These are phyloP conservation scores for Drosophila fulvimacula DNA, from an alignment of 2,888 invertebrate genomes.

Conservation along the genomic window DNA sequence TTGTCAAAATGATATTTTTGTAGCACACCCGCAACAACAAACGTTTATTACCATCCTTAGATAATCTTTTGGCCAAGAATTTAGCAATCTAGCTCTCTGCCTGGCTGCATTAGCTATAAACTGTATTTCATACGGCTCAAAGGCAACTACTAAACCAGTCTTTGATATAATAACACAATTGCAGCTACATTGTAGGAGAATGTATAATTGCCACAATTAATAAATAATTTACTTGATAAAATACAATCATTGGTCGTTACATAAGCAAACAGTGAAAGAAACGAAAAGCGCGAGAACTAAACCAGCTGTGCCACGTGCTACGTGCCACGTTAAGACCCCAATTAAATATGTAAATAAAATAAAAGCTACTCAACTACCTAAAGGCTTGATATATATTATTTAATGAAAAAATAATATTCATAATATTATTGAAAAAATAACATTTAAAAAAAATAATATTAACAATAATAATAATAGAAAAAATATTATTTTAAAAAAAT, in stretches of 20 bases:
- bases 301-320: conserved; percentile 44
- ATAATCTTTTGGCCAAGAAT: conserved; percentile 54
- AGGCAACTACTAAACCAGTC: conserved; percentile 10
- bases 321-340: conserved; percentile 21
- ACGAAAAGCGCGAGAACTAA: conserved; percentile 41
- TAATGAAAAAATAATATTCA: too few species aligned
- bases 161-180: conserved; percentile 34
- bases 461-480: too few species aligned
- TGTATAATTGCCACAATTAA: conserved; percentile 57
- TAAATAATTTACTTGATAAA: conserved; percentile 51
- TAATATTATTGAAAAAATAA: too few species aligned
- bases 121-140: neutral
- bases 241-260: conserved; percentile 33
- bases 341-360: conserved; percentile 28
- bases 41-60: conserved; percentile 49
- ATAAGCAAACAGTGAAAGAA: conserved; percentile 22
- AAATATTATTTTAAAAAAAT: too few species aligned
- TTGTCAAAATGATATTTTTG: conserved; percentile 37
- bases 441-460: too few species aligned
- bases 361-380: conserved; percentile 1
- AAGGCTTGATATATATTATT: too few species aligned
- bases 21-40: conserved; percentile 41
- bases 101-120: conserved; percentile 11
- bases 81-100: conserved; percentile 34
- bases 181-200: conserved; percentile 49